Evolutionary conservation across 1,140 invertebrate genomes (phyloP).

Genomic region (Pteromalus puparum): DNA sequence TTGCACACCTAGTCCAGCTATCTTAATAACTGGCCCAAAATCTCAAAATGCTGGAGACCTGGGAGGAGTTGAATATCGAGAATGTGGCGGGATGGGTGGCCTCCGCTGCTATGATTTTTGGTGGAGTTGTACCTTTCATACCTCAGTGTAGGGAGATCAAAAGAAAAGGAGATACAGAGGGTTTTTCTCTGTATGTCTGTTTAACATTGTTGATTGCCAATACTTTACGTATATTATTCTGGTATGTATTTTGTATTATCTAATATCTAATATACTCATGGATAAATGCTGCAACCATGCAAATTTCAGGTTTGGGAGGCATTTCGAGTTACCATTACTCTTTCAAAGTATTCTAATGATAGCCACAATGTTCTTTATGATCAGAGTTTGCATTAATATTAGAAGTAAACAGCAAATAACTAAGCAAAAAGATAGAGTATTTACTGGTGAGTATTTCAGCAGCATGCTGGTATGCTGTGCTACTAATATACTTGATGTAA

Average conservation of each 20-base stretch:
- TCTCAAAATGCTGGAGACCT: slow-evolving; percentile 52
- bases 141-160: slow-evolving; percentile 96
- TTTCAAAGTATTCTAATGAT: slow-evolving; percentile 99
- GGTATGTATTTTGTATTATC: slow-evolving; percentile 80
- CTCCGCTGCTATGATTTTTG: slow-evolving; percentile 92
- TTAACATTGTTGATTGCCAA: slow-evolving; percentile 96
- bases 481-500: slow-evolving; percentile 22
- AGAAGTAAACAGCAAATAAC: slow-evolving; percentile 89
- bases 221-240: slow-evolving; percentile 97
- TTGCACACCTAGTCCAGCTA: no score
- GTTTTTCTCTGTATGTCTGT: slow-evolving; percentile 98
- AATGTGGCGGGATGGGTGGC: slow-evolving; percentile 82
- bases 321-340: slow-evolving; percentile 95
- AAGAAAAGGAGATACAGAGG: slow-evolving; percentile 92
- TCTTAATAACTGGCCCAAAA: not conserved
- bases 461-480: not conserved
- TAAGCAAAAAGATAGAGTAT: slow-evolving; percentile 85
- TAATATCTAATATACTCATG: not conserved
- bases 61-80: slow-evolving; percentile 75
- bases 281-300: not conserved
- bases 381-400: slow-evolving; percentile 94
- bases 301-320: slow-evolving; percentile 94
- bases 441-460: slow-evolving; percentile 83
- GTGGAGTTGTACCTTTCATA: slow-evolving; percentile 90
- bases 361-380: slow-evolving; percentile 95